Conservation (phyloP, 2,797 vertebrate species). For the Diplodus puntazzo region DNA sequence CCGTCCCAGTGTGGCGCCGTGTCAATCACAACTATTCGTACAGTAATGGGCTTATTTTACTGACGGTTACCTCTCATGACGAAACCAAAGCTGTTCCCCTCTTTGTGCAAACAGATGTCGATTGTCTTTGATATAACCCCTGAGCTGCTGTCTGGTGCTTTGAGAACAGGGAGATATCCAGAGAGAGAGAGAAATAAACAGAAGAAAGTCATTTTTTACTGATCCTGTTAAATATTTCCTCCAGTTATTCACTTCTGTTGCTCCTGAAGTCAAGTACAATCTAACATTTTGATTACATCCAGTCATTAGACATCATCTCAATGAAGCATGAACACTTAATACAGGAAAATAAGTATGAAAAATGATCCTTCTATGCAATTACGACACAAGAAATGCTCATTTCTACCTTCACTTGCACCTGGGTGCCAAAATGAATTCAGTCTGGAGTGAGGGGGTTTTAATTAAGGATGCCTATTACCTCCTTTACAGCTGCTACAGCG, state of each 20-base stretch:
- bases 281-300: neutral
- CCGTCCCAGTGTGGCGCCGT: neutral
- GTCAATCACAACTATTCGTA: neutral
- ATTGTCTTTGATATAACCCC: constrained; percentile 95
- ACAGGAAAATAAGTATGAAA: neutral
- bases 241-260: neutral
- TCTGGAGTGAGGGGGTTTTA: neutral
- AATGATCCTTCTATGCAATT: neutral
- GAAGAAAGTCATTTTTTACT: neutral
- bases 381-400: neutral
- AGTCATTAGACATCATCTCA: neutral
- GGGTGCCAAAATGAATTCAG: neutral
- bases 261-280: neutral
- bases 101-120: constrained; percentile 96
- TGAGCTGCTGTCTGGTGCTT: constrained; percentile 92
- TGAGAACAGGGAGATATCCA: neutral
- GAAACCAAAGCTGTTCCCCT: constrained; percentile 96
- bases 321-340: neutral
- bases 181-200: neutral
- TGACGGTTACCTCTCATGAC: constrained; percentile 92
- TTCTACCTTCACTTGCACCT: neutral
- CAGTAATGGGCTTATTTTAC: neutral
- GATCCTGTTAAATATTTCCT: neutral
- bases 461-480: neutral
- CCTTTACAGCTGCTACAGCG: neutral